Evolutionary conservation across 2,113 vertebrate genomes (phyloP).

Genomic region (Podocnemis expansa): DNA sequence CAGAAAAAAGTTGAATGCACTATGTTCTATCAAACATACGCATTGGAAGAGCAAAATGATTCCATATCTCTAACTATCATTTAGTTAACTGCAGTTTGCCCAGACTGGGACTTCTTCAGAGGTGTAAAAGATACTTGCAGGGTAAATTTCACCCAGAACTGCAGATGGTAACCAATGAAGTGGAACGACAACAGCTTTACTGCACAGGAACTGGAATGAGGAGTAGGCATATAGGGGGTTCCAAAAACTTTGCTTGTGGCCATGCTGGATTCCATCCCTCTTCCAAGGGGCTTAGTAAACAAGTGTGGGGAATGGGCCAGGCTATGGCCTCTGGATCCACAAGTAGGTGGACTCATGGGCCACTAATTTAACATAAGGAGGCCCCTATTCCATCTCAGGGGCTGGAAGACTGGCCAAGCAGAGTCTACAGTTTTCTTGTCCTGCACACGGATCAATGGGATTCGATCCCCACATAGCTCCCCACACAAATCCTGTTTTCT

Average conservation of each 20-base stretch:
- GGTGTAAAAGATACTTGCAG: not conserved
- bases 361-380: not conserved
- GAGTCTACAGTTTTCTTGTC: not conserved
- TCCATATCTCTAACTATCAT: not conserved
- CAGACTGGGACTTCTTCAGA: not conserved
- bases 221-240: not conserved
- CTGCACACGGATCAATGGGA: not conserved
- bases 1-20: not conserved
- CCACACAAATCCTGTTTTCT: constrained; percentile 12
- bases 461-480: not conserved
- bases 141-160: not conserved
- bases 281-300: not conserved
- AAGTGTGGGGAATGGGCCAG: not conserved
- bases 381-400: not conserved
- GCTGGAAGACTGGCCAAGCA: not conserved
- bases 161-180: not conserved
- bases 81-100: not conserved
- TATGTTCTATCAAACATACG: not conserved
- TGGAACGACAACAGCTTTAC: not conserved
- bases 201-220: not conserved
- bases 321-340: not conserved
- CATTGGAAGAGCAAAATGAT: not conserved
- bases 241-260: not conserved
- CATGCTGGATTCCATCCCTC: not conserved
- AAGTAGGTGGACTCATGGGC: not conserved